Conservation (phyloP, 2,113 vertebrate genomes). For the Sinosuthora webbiana region DNA sequence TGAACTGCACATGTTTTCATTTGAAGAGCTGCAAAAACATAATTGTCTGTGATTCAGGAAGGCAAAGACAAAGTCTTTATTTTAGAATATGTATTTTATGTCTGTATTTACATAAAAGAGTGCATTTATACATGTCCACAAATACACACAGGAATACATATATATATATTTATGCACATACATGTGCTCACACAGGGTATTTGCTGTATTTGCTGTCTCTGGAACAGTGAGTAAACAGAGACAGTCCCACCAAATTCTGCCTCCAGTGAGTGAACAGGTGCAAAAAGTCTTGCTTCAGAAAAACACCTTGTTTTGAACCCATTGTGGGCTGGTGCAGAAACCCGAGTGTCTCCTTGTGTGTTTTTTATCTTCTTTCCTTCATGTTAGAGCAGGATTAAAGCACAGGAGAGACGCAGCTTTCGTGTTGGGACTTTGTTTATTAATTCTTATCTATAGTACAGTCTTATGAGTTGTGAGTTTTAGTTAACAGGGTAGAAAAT, state of each 20-base stretch:
- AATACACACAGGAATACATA: background rate
- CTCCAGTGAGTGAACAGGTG: background rate
- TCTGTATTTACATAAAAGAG: background rate
- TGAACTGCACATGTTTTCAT: background rate
- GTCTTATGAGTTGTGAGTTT: too few species aligned
- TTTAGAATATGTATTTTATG: background rate
- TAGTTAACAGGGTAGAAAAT: too few species aligned
- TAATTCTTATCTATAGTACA: too few species aligned
- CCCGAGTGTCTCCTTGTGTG: background rate
- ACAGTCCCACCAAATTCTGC: background rate
- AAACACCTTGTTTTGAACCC: background rate
- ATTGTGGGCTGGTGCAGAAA: background rate
- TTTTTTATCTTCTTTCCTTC: too few species aligned
- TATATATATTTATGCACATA: accelerated
- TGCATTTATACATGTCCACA: background rate
- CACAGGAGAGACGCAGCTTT: too few species aligned
- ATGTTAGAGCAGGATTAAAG: too few species aligned
- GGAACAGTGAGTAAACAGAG: background rate
- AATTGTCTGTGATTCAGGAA: background rate
- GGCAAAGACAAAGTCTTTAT: background rate
- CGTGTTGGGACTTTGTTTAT: too few species aligned
- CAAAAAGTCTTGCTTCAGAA: background rate
- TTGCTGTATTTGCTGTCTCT: accelerated
- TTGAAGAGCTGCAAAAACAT: background rate
- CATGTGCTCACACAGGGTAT: background rate